Evolutionary conservation across 2,113 vertebrate genomes (phyloP).

Genomic region (Sciurus niger): DNA sequence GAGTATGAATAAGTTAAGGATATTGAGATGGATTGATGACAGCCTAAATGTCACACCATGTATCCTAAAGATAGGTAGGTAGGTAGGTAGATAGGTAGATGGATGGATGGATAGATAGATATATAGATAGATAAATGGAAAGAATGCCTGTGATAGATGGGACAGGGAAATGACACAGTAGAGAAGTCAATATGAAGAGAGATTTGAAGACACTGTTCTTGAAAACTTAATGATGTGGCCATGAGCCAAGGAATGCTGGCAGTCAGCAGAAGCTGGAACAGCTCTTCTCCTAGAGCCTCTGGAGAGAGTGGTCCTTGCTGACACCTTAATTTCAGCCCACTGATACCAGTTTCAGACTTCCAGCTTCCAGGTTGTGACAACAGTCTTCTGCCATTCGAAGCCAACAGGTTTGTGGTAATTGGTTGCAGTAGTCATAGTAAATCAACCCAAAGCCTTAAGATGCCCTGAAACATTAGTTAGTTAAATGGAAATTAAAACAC

Average conservation of each 20-base stretch:
- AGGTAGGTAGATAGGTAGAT: not conserved
- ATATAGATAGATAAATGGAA: too few relatives aligned
- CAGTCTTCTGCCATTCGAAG: not conserved
- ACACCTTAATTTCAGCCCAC: not conserved
- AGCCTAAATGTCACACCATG: not conserved
- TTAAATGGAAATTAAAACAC: slow-evolving; percentile 24
- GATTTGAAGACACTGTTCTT: slow-evolving; percentile 31
- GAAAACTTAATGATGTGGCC: not conserved
- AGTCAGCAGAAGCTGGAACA: not conserved
- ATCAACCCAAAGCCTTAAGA: not conserved
- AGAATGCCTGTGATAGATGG: too few relatives aligned
- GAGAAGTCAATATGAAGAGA: not conserved
- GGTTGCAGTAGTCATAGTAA: not conserved
- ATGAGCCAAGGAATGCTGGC: not conserved
- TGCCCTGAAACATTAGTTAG: not conserved
- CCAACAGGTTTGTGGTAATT: not conserved
- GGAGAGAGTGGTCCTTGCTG: not conserved
- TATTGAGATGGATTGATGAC: not conserved
- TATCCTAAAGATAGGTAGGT: not conserved
- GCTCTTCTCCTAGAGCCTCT: not conserved
- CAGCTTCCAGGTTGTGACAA: not conserved
- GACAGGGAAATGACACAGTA: not conserved
- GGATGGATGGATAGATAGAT: too few relatives aligned
- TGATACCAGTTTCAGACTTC: not conserved
- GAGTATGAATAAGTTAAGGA: not conserved